Conservation (phyloP, 2,797 vertebrate genomes). For the Peromyscus eremicus region DNA sequence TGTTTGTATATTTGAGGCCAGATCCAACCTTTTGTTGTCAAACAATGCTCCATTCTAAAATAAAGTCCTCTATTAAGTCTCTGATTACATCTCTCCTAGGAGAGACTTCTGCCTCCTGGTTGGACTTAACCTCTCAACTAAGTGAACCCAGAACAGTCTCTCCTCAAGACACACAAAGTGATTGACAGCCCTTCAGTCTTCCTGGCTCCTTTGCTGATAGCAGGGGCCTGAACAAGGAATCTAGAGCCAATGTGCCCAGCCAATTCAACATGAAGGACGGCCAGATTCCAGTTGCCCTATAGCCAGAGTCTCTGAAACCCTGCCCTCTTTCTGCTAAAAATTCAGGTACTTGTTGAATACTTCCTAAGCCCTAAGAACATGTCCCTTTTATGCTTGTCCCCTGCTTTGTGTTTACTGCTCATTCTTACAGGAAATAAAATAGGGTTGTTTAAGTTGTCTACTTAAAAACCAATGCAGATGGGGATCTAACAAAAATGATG, state of each 20-base stretch:
- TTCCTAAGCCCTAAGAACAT: neutral
- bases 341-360: neutral
- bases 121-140: neutral
- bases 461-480: neutral
- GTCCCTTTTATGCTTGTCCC: neutral
- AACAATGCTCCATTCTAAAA: conserved; percentile 68
- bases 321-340: neutral
- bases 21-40: conserved; percentile 59
- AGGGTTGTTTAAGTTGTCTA: neutral
- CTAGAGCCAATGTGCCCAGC: neutral
- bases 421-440: neutral
- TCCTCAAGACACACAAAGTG: neutral
- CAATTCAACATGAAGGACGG: neutral
- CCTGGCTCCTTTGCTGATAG: neutral
- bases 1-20: conserved; percentile 35
- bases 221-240: neutral
- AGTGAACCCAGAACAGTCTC: neutral
- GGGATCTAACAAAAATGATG: neutral
- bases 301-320: neutral
- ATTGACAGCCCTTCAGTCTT: conserved; percentile 16
- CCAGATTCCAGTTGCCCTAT: neutral
- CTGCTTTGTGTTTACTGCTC: neutral
- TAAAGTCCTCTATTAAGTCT: neutral
- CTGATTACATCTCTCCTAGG: neutral
- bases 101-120: neutral